phyloP scores from a whole-genome alignment of 2,113 vertebrate genomes.

The Tachysurus fulvidraco region DNA sequence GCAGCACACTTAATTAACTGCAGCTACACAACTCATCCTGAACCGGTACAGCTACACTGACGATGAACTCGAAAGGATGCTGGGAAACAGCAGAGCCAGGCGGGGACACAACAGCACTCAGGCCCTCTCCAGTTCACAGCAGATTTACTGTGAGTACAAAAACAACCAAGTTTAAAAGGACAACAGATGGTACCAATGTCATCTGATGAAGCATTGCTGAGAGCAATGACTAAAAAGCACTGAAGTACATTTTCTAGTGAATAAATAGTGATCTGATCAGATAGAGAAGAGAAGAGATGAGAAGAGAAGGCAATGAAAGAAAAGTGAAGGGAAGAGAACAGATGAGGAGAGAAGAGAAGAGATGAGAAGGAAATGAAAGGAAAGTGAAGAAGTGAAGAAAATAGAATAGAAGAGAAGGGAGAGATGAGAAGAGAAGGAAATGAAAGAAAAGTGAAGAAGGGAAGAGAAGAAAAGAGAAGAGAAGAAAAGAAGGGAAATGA shows the following conservation, averaged over 20 bases:
- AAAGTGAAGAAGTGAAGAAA: background rate
- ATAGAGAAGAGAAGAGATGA: background rate
- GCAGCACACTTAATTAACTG: slow-evolving; percentile 39
- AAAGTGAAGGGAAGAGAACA: background rate
- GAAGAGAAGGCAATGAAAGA: too few species aligned
- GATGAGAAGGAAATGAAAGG: background rate
- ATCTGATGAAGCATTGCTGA: background rate
- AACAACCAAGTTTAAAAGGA: slow-evolving; percentile 12
- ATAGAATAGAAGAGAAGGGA: background rate
- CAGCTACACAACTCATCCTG: slow-evolving; percentile 11
- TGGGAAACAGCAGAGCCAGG: background rate
- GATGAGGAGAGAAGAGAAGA: background rate
- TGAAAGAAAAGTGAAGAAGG: too few species aligned
- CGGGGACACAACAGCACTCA: background rate
- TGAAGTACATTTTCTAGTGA: background rate
- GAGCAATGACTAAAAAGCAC: background rate
- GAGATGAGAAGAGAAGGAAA: too few species aligned
- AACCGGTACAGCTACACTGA: slow-evolving; percentile 3
- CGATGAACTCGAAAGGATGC: background rate
- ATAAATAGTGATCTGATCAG: background rate
- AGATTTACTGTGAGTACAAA: background rate
- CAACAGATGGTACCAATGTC: slow-evolving; percentile 14
- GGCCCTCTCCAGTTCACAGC: background rate
- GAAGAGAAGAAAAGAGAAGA: background rate
- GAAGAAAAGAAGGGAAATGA: background rate